A percentile compares a stretch with the other conserved stretches of the same genome.
Evolutionary conservation across 2,113 vertebrate genomes (phyloP).

Genomic region (Crotalus tigris): DNA sequence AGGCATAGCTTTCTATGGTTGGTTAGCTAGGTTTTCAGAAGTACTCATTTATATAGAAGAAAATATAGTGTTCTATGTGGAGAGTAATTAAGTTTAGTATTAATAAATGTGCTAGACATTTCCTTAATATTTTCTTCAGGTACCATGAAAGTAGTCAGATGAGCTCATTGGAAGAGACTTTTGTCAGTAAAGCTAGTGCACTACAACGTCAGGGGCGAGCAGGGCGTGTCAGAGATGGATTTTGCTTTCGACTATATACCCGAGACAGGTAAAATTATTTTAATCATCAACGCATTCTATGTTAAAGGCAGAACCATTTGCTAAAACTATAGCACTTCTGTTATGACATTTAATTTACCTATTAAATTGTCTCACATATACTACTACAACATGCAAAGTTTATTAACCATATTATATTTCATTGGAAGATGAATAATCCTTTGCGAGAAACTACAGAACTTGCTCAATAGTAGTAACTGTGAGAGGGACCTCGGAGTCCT

Average conservation of each 20-base stretch:
- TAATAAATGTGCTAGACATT: constrained; percentile 43
- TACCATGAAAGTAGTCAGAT: constrained; percentile 98
- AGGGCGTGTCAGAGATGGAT: constrained; percentile 86
- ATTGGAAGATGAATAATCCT: neutral
- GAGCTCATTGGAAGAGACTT: constrained; percentile 95
- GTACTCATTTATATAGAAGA: neutral
- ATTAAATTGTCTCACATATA: neutral
- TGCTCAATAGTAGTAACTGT: too few relatives aligned
- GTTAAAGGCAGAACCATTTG: rapidly evolving
- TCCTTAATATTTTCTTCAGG: constrained; percentile 63
- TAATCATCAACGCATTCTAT: neutral
- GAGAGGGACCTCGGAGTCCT: too few relatives aligned
- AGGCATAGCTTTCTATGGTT: constrained; percentile 94
- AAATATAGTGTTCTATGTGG: neutral
- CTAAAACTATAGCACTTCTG: neutral
- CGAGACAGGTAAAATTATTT: constrained; percentile 70
- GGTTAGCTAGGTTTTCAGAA: constrained; percentile 93
- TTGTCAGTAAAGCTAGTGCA: constrained; percentile 96
- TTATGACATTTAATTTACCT: neutral
- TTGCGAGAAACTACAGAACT: neutral
- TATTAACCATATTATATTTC: neutral
- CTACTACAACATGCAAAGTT: neutral
- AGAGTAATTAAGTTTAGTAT: neutral
- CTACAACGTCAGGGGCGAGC: constrained; percentile 95
- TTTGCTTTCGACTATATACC: constrained; percentile 94